Conservation (phyloP, 2,888 invertebrate genomes). For the Lycaena phlaeas region DNA sequence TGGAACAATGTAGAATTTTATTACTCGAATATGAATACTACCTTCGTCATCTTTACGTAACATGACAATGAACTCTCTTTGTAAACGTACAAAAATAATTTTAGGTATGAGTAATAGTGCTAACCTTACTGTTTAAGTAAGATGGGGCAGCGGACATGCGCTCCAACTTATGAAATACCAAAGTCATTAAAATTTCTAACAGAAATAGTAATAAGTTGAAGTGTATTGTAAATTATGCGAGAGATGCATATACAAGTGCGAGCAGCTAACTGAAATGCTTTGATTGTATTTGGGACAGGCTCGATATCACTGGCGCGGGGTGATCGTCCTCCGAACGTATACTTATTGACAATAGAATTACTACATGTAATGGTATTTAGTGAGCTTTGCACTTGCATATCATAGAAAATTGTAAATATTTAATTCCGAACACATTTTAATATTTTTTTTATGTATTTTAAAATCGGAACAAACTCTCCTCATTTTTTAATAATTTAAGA, state of each 20-base stretch:
- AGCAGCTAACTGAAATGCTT: conserved; percentile 57
- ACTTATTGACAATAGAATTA: conserved; percentile 34
- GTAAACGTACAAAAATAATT: conserved; percentile 68
- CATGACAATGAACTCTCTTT: conserved; percentile 74
- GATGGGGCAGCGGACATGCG: conserved; percentile 26
- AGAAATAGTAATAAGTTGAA: conserved; percentile 58
- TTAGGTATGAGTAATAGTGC: conserved; percentile 60
- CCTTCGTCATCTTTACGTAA: conserved; percentile 54
- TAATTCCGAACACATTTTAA: conserved; percentile 38
- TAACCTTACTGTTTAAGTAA: conserved; percentile 56
- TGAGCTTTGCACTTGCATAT: conserved; percentile 74
- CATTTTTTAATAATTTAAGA: conserved; percentile 2
- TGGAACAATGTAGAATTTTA: conserved; percentile 51
- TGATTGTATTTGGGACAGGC: conserved; percentile 42
- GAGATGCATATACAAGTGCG: conserved; percentile 68
- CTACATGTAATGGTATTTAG: conserved; percentile 53
- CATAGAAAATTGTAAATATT: conserved; percentile 63
- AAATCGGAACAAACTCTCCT: conserved; percentile 7
- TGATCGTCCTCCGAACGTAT: conserved; percentile 24
- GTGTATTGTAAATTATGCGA: conserved; percentile 56
- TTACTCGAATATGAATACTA: conserved; percentile 61
- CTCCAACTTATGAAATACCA: conserved; percentile 46
- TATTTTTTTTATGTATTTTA: conserved; percentile 23
- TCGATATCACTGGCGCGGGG: conserved; percentile 30
- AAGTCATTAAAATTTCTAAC: conserved; percentile 68